Base-by-base conservation (phyloP, 2,888 invertebrate species). In the Byasa hedistus region DNA sequence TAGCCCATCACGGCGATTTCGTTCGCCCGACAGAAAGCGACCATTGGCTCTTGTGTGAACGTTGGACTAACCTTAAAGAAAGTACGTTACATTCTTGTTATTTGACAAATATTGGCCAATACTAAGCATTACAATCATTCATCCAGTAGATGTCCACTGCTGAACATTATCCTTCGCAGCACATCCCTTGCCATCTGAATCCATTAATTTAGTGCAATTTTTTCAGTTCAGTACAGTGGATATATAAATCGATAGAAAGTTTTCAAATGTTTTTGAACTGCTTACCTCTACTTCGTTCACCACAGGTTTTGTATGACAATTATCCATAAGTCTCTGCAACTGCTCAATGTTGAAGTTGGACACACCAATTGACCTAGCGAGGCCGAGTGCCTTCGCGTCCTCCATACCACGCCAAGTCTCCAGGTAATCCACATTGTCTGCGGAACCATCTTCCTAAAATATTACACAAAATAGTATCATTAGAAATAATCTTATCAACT, bases 341-440 rank as follows among this genome's bases (percentile, higher is more conserved):
- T 97, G 96, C 36, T 93, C 82, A 19, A 86, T 89, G 78, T 96
- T 96, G 79, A 96, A 97, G 83, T 97, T 97, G 55, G 96, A 96
- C 0, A 97, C 80, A 0, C 97, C 97, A 68, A 97, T 96, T 48
- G 94, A 94, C 73, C 92, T 94, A 0, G 93, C 84, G 17, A 96
- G 83, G 0, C 95, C 95, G 55, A 91, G 75, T 17, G 91, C 83
- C 52, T 93, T 93, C 51, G 94, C 94, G 62, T 95, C 93, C 79
- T 96, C 96, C 95, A 97, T 94, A 10, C 93, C 96, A 76, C 92
- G 84, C 94, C 95, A 96, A 0, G 95, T 95, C 76, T 95, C 96
- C n/a, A 95, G 69, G 76, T 94, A 96, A 77, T 96, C 95, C 0
- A 93, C 92, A 71, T 94, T 91, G 48, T 93, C 93, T 65, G 80